Conservation (phyloP, 2,888 invertebrate genomes). For the Aethes cnicana region DNA sequence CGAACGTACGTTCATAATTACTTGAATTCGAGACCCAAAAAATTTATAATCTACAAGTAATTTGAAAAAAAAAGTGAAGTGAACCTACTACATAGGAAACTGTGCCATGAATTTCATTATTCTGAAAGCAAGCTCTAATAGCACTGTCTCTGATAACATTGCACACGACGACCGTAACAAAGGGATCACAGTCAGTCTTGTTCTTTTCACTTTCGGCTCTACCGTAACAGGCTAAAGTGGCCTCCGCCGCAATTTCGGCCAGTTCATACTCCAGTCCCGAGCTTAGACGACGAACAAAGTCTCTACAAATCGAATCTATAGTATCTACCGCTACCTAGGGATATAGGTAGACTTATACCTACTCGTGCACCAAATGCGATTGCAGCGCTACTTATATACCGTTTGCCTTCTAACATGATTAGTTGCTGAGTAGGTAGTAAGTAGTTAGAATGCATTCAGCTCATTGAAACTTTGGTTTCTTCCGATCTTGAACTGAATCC, state of each 20-base stretch:
- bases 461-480: too few species aligned
- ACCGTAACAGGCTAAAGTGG: constrained; percentile 18
- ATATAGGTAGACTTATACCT: too few species aligned
- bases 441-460: too few species aligned
- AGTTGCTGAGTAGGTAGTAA: too few species aligned
- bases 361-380: too few species aligned
- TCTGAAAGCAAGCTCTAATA: background rate
- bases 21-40: too few species aligned
- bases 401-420: too few species aligned
- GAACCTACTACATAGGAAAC: background rate
- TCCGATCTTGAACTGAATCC: too few species aligned
- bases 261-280: constrained; percentile 5
- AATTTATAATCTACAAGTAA: too few species aligned
- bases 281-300: constrained; percentile 7
- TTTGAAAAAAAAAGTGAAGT: too few species aligned
- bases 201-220: constrained; percentile 12
- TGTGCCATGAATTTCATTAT: background rate
- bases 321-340: constrained; percentile 1
- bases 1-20: too few species aligned
- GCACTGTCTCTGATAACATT: constrained; percentile 1
- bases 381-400: too few species aligned
- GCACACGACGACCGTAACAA: background rate
- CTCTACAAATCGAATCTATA: constrained; percentile 5
- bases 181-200: constrained; percentile 2
- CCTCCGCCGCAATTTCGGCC: constrained; percentile 18